A percentile compares a stretch with the other conserved stretches of the same genome.
Evolutionary conservation across 1,140 invertebrate genomes (phyloP).

Genomic region (Palaemon carinicauda): DNA sequence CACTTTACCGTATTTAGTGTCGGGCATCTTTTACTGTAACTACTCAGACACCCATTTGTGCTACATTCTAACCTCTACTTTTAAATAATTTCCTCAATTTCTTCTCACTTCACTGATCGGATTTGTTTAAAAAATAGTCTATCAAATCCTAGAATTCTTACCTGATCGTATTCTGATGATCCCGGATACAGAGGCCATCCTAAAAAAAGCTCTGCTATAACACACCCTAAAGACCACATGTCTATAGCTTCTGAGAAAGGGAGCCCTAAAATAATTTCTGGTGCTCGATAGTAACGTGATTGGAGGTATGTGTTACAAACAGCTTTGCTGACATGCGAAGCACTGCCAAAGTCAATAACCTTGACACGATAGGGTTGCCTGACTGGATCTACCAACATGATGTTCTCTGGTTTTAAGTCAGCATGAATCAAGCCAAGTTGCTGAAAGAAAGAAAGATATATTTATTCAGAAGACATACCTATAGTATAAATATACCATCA

Average conservation of each 20-base stretch:
- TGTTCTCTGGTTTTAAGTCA: slow-evolving; percentile 99
- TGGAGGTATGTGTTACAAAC: slow-evolving; percentile 99
- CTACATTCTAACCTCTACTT: too few relatives aligned
- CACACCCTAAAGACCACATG: slow-evolving; percentile 99
- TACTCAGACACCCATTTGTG: too few relatives aligned
- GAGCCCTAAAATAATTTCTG: slow-evolving; percentile 95
- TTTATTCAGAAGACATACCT: too few relatives aligned
- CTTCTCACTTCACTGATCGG: too few relatives aligned
- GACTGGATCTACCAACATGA: slow-evolving; percentile 98
- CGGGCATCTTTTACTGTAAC: too few relatives aligned
- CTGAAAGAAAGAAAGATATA: slow-evolving; percentile 69
- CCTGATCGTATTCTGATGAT: slow-evolving; percentile 98
- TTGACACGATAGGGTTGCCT: slow-evolving; percentile 96
- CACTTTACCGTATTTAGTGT: too few relatives aligned
- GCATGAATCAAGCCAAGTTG: slow-evolving; percentile 99
- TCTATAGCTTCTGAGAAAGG: slow-evolving; percentile 99
- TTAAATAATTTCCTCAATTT: too few relatives aligned
- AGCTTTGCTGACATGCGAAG: slow-evolving; percentile 98
- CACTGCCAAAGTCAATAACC: slow-evolving; percentile 99
- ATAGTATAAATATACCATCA: too few relatives aligned
- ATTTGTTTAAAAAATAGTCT: too few relatives aligned
- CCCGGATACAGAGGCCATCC: slow-evolving; percentile 99
- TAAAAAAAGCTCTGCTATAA: slow-evolving; percentile 98
- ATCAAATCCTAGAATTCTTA: slow-evolving; percentile 92
- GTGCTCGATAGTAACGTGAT: slow-evolving; percentile 98